Evolutionary conservation across 2,888 invertebrate species (phyloP).

Genomic region (Tortricodes alternella): DNA sequence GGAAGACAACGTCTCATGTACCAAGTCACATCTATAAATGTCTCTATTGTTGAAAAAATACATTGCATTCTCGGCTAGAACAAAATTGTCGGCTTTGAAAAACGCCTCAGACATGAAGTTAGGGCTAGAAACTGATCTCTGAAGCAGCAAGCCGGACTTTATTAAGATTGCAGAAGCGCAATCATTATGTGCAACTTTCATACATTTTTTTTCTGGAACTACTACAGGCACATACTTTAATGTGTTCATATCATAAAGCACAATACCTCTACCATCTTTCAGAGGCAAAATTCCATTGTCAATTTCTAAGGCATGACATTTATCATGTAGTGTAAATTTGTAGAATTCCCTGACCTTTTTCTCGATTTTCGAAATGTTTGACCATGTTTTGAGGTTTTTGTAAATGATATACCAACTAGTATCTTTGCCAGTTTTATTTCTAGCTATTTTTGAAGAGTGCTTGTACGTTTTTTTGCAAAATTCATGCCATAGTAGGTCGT

Average conservation of each 20-base stretch:
- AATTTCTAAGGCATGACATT: slow-evolving; percentile 54
- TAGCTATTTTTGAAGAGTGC: slow-evolving; percentile 60
- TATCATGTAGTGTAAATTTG: slow-evolving; percentile 58
- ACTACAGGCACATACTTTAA: slow-evolving; percentile 62
- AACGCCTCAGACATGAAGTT: slow-evolving; percentile 51
- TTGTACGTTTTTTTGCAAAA: slow-evolving; percentile 55
- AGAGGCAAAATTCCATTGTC: slow-evolving; percentile 60
- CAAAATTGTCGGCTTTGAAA: slow-evolving; percentile 62
- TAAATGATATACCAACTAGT: slow-evolving; percentile 64
- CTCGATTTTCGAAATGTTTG: slow-evolving; percentile 44
- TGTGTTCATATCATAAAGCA: slow-evolving; percentile 58
- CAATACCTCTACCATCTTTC: slow-evolving; percentile 57
- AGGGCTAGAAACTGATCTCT: slow-evolving; percentile 51
- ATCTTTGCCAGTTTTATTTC: slow-evolving; percentile 55
- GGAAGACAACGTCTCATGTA: slow-evolving; percentile 44
- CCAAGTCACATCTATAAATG: slow-evolving; percentile 56
- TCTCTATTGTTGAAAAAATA: slow-evolving; percentile 59
- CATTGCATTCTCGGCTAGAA: slow-evolving; percentile 48
- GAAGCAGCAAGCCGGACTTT: slow-evolving; percentile 55
- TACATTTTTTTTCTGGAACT: slow-evolving; percentile 55
- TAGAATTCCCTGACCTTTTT: slow-evolving; percentile 56
- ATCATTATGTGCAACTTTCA: slow-evolving; percentile 61
- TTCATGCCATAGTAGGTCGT: slow-evolving; percentile 59
- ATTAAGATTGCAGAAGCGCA: slow-evolving; percentile 52
- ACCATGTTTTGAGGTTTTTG: slow-evolving; percentile 62